Evolutionary conservation across 2,888 invertebrate species (phyloP).

Genomic region (Lingula anatina): DNA sequence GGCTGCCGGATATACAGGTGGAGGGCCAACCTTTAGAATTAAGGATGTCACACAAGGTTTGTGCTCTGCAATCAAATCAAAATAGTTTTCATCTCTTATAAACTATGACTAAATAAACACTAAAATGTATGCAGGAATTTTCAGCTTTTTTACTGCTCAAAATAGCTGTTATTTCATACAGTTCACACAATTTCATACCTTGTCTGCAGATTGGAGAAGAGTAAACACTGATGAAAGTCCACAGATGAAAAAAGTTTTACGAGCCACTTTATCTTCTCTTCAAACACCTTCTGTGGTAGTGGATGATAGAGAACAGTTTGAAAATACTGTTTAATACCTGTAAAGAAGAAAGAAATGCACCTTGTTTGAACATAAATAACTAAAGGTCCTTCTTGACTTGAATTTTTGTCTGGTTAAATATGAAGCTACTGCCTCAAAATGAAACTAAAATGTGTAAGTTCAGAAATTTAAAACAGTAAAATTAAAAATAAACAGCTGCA

Average conservation of each 20-base stretch:
- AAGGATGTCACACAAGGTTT: constrained; percentile 70
- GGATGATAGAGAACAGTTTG: constrained; percentile 50
- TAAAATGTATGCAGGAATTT: too few relatives aligned
- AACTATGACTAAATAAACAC: too few relatives aligned
- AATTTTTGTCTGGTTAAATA: too few relatives aligned
- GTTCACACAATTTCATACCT: constrained; percentile 56
- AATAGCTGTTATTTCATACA: neutral
- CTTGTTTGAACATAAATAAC: too few relatives aligned
- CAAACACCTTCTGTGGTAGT: constrained; percentile 39
- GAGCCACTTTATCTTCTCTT: constrained; percentile 44
- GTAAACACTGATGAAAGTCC: constrained; percentile 81
- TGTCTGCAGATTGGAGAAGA: constrained; percentile 84
- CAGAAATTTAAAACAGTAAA: too few relatives aligned
- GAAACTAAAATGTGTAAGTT: too few relatives aligned
- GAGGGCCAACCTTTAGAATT: constrained; percentile 71
- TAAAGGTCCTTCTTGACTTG: too few relatives aligned
- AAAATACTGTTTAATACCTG: constrained; percentile 78
- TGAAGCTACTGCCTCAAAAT: too few relatives aligned
- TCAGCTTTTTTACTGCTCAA: neutral
- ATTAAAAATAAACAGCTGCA: neutral
- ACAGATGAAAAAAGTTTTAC: constrained; percentile 63
- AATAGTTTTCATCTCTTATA: too few relatives aligned
- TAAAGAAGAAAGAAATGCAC: constrained; percentile 48
- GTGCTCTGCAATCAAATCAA: constrained; percentile 60
- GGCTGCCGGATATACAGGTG: constrained; percentile 71